Base-by-base conservation (phyloP, 2,888 invertebrate genomes). In the Charanyca ferruginea region DNA sequence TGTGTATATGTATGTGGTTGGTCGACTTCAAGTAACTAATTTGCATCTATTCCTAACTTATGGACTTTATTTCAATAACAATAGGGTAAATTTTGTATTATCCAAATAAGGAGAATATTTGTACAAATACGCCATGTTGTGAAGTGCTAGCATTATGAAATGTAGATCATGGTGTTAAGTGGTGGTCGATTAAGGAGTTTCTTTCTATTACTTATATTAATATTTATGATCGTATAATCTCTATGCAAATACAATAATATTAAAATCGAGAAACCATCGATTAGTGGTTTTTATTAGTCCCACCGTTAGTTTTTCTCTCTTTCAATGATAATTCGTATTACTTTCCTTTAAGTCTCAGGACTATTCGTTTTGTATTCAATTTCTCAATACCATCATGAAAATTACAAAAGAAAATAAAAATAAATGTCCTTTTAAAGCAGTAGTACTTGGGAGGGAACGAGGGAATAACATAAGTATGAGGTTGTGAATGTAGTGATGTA, bases 391-490 rank as follows among this genome's bases (percentile, higher is more conserved):
- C 18, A 54, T 47, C 16, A 49, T 44, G 48, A 20, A 51, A 65
- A 55, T 49, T 1, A 28, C 44, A 61, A 70, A 49, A 53, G 22
- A 13, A 28, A 44, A 60, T 70, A 69, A 70, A 60, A 69, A 69
- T 45, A 9, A 54, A 54, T 11, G 48, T 44, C 22, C 11, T 47
- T 42, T 20, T 11, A 22, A 47, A 47, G 41, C 22, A 32, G 35
- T 28, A 32, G 23, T 57, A 20, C 42, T 54, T 5, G n/a, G 28
- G 53, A 65, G 51, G 51, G 53, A 68, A 51, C 38, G 42, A 42
- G 18, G 8, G 35, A 53, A 63, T 42, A 62, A 58, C 41, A 23
- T 53, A 61, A 57, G 45, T 44, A 61, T 23, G 45, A 57, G 18
- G 38, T 32, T 8, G 32, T 32, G 32, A 32, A 32, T 32, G 32